Conservation (phyloP, 2,888 invertebrate genomes). For the Augiades crinisus region DNA sequence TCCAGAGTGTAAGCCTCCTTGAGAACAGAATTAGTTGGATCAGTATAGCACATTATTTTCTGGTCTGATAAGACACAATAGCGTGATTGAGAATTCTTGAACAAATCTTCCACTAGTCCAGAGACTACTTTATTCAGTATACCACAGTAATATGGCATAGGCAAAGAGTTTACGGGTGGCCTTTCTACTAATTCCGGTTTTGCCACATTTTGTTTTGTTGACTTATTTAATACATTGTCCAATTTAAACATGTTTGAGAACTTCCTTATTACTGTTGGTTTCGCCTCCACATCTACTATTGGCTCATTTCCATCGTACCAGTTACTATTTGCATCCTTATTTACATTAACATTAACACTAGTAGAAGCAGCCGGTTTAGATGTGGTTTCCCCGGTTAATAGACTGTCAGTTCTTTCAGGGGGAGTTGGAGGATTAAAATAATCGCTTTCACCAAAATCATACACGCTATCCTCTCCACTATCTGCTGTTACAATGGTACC, state of each 20-base stretch:
- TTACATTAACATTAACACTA: constrained; percentile 35
- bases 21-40: constrained; percentile 84
- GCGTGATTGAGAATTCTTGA: constrained; percentile 88
- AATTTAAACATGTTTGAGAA: constrained; percentile 73
- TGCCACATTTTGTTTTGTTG: constrained; percentile 42
- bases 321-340: constrained; percentile 65
- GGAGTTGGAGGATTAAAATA: constrained; percentile 82
- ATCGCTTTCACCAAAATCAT: constrained; percentile 60
- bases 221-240: constrained; percentile 67
- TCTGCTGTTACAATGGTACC: constrained; percentile 80
- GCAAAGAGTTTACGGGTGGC: constrained; percentile 72
- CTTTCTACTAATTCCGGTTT: constrained; percentile 65
- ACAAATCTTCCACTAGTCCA: constrained; percentile 85
- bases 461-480: constrained; percentile 54
- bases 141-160: constrained; percentile 81
- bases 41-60: constrained; percentile 87
- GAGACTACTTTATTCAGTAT: constrained; percentile 80
- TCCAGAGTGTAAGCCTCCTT: constrained; percentile 88
- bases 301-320: constrained; percentile 57
- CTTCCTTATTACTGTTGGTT: constrained; percentile 59
- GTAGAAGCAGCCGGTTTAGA: constrained; percentile 39
- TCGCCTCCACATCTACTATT: constrained; percentile 46
- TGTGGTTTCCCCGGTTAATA: constrained; percentile 61
- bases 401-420: constrained; percentile 84
- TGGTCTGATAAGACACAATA: constrained; percentile 87